Conservation (phyloP, 2,797 vertebrate genomes). For the Chelon auratus region DNA sequence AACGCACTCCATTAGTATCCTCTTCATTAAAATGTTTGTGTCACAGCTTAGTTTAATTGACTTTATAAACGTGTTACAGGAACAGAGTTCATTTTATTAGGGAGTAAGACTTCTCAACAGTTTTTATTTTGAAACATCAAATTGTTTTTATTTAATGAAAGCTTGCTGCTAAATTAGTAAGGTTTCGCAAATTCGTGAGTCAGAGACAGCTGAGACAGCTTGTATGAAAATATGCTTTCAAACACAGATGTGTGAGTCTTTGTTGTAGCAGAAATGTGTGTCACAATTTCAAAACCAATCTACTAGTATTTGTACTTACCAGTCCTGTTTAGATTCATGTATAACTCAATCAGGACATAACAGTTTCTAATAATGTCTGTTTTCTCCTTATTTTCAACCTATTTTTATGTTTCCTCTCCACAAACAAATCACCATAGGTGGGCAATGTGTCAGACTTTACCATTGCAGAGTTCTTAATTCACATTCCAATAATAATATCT, state of each 20-base stretch:
- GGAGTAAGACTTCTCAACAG: too few species aligned
- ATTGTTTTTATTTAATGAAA: not conserved
- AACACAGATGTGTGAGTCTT: not conserved
- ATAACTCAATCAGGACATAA: not conserved
- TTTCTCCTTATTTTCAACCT: too few species aligned
- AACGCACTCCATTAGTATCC: conserved; percentile 3
- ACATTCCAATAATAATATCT: too few species aligned
- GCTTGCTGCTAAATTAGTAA: not conserved
- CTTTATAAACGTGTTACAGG: not conserved
- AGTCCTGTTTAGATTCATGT: not conserved
- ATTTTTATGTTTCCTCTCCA: too few species aligned
- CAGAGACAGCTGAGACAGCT: too few species aligned
- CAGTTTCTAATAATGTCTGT: not conserved
- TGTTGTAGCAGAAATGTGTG: too few species aligned
- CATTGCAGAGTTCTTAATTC: too few species aligned
- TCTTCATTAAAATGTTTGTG: not conserved
- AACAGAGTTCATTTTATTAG: not conserved
- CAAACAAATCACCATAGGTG: too few species aligned
- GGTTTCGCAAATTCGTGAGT: not conserved
- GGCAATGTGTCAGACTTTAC: too few species aligned
- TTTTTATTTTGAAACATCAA: not conserved
- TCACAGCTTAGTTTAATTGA: not conserved
- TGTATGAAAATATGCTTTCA: too few species aligned
- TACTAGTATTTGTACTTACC: not conserved
- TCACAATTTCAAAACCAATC: not conserved